Percentiles rank a stretch among this genome's conserved stretches.
Conservation (phyloP, 2,113 vertebrate genomes). For the Ceyx cyanopectus region DNA sequence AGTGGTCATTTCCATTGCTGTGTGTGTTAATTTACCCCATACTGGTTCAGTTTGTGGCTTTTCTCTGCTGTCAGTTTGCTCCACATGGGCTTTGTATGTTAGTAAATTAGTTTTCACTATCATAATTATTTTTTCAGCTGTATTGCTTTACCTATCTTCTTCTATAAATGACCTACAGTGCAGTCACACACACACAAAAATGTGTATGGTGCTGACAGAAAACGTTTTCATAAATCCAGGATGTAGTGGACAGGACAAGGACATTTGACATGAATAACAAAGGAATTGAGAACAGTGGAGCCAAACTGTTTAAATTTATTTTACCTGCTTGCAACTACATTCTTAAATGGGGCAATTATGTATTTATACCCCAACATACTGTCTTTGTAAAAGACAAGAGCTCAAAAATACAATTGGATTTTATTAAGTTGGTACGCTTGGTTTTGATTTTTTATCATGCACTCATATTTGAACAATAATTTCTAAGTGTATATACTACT, state of each 20-base stretch:
- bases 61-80: not conserved
- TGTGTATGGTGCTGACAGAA: not conserved
- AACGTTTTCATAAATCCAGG: not conserved
- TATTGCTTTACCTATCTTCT: not conserved
- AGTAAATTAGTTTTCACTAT: not conserved
- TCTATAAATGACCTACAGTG: not conserved
- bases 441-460: not conserved
- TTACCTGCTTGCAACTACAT: not conserved
- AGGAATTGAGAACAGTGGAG: not conserved
- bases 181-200: not conserved
- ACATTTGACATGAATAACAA: not conserved
- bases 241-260: not conserved
- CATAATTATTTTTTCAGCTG: not conserved
- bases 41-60: not conserved
- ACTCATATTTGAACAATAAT: not conserved
- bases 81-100: not conserved
- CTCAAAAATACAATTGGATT: not conserved
- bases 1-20: not conserved
- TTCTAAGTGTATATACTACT: not conserved
- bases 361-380: fast-evolving
- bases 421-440: fast-evolving
- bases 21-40: not conserved
- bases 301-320: not conserved
- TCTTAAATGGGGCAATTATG: not conserved
- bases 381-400: not conserved